Percentiles rank a stretch among this genome's conserved stretches.
Evolutionary conservation across 2,888 invertebrate genomes (phyloP).

Genomic region (Eristalis pertinax): DNA sequence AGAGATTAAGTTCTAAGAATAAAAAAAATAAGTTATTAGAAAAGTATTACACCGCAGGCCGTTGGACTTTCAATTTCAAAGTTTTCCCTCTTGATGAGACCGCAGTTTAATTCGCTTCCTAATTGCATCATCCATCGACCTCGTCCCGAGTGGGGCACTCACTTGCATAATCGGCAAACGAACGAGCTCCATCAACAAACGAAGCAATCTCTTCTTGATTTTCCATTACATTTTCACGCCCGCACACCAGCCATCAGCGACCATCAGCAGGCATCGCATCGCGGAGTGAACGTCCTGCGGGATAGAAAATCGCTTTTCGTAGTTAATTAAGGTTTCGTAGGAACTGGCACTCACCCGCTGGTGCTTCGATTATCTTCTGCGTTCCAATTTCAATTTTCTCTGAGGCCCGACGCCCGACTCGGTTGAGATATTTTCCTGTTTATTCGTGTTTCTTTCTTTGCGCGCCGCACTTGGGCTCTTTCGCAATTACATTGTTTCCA

Average conservation of each 20-base stretch:
- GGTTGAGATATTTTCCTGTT: conserved; percentile 12
- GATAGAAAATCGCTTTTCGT: not conserved
- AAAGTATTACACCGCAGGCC: no score
- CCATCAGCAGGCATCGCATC: no score
- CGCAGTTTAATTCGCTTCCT: not conserved
- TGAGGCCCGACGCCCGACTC: not conserved
- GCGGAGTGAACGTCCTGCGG: not conserved
- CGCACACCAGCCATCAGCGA: not conserved
- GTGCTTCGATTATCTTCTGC: conserved; percentile 14
- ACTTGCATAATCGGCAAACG: not conserved
- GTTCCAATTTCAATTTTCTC: conserved; percentile 2
- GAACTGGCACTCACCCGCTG: not conserved
- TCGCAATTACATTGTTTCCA: not conserved
- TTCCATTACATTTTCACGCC: not conserved
- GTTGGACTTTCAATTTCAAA: no score
- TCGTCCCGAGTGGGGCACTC: not conserved
- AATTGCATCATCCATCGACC: not conserved
- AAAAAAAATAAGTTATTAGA: not conserved
- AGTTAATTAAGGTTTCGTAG: not conserved
- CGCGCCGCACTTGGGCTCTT: not conserved
- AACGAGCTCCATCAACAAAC: not conserved
- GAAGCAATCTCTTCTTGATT: not conserved
- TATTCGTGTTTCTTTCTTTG: not conserved
- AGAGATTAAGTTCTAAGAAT: not conserved
- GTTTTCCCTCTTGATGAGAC: not conserved